These are phyloP conservation scores for Acholoe squamosa DNA, from an alignment of 2,888 invertebrate genomes.

Conservation along the genomic window DNA sequence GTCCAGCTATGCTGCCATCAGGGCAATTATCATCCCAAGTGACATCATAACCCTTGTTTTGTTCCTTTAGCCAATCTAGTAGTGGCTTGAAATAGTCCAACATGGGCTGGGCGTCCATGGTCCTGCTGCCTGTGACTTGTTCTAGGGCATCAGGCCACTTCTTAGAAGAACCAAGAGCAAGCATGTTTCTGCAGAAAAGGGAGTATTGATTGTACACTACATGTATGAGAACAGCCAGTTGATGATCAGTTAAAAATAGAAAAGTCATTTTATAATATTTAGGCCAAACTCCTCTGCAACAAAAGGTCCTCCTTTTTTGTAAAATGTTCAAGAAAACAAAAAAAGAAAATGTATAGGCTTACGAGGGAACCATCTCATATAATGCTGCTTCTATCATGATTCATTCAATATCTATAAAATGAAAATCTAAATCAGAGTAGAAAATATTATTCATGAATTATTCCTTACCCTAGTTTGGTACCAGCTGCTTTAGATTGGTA, in stretches of 20 bases:
- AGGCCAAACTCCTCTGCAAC: too few relatives aligned
- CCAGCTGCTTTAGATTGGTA: conserved; percentile 95
- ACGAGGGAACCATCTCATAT: too few relatives aligned
- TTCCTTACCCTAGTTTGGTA: conserved; percentile 89
- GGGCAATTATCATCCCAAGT: conserved; percentile 66
- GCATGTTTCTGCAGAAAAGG: conserved; percentile 21
- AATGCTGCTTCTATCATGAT: too few relatives aligned
- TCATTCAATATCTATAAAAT: too few relatives aligned
- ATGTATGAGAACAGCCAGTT: too few relatives aligned
- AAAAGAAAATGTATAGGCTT: too few relatives aligned
- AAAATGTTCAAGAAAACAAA: too few relatives aligned
- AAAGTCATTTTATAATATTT: too few relatives aligned
- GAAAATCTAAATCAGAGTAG: too few relatives aligned
- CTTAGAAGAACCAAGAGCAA: conserved; percentile 83
- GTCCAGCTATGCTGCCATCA: background rate
- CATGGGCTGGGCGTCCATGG: conserved; percentile 90
- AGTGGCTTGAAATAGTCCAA: conserved; percentile 92
- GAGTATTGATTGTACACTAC: background rate
- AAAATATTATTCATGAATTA: background rate
- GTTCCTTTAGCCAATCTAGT: conserved; percentile 89
- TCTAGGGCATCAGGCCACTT: conserved; percentile 89
- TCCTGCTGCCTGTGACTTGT: conserved; percentile 88
- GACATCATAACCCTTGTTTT: conserved; percentile 69
- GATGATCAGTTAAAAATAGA: too few relatives aligned
- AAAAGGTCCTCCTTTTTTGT: too few relatives aligned